A percentile compares a stretch with the other conserved stretches of the same genome.
These are phyloP conservation scores for Pseudomyrmex sp. DNA, from an alignment of 1,140 invertebrate genomes.

Conservation along the genomic window DNA sequence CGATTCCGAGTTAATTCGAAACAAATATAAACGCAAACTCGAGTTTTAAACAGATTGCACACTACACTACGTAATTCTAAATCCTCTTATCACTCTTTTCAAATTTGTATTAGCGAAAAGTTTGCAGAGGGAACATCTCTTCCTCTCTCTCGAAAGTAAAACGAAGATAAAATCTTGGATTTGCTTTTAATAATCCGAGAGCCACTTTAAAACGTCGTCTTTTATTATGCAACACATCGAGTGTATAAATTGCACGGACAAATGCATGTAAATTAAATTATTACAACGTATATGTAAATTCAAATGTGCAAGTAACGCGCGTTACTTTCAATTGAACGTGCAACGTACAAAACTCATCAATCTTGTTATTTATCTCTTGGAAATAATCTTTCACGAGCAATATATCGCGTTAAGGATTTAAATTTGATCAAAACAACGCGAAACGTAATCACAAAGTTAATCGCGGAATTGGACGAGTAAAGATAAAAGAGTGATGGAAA, in stretches of 20 bases:
- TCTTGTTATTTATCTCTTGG: not conserved
- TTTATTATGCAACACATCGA: not conserved
- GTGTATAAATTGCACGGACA: no score
- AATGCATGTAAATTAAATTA: no score
- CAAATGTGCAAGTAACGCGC: no score
- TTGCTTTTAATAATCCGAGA: not conserved
- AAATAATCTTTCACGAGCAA: slow-evolving; percentile 12
- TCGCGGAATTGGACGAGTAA: not conserved
- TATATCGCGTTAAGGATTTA: not conserved
- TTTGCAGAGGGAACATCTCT: not conserved
- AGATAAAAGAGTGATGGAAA: not conserved
- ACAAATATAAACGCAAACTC: not conserved
- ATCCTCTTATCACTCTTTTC: not conserved
- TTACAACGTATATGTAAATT: no score
- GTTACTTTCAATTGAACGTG: no score
- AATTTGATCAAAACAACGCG: not conserved
- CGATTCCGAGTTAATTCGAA: not conserved
- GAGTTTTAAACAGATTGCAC: not conserved
- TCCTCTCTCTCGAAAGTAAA: not conserved
- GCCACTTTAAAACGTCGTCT: not conserved
- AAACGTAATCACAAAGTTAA: slow-evolving; percentile 3
- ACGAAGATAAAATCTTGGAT: not conserved
- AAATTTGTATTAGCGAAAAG: not conserved
- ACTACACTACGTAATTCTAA: not conserved
- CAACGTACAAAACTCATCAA: not conserved